These are phyloP conservation scores for Prorops nasuta DNA, from an alignment of 1,140 invertebrate genomes.

Conservation along the genomic window DNA sequence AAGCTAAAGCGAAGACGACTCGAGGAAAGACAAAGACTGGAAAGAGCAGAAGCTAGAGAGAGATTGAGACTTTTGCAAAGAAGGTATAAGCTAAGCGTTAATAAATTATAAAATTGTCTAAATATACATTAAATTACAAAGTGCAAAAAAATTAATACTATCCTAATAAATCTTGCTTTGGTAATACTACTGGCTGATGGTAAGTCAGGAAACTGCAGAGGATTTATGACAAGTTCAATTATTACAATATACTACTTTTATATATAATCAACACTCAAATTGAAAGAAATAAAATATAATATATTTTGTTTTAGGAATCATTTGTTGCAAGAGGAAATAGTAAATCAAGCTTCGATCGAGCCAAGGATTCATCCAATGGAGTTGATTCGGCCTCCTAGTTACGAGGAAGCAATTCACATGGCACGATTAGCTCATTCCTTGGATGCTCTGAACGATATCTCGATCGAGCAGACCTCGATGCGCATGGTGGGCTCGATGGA, in stretches of 20 bases:
- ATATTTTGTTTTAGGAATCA: slow-evolving; percentile 40
- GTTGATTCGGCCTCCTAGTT: slow-evolving; percentile 66
- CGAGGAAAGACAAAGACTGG: slow-evolving; percentile 50
- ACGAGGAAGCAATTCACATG: slow-evolving; percentile 71
- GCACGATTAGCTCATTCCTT: slow-evolving; percentile 56
- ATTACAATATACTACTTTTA: too few species aligned
- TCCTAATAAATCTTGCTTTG: too few species aligned
- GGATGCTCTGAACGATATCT: slow-evolving; percentile 34
- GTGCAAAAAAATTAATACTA: not conserved
- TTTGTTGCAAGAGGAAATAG: slow-evolving; percentile 55
- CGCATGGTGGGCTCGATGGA: slow-evolving; percentile 40
- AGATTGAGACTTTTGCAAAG: slow-evolving; percentile 62
- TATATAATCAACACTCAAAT: too few species aligned
- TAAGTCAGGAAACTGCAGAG: too few species aligned
- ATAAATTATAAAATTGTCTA: not conserved
- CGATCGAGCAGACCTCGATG: slow-evolving; percentile 12
- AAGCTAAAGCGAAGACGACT: slow-evolving; percentile 56
- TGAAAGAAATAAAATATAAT: too few species aligned
- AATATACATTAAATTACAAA: slow-evolving; percentile 1
- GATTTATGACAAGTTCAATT: too few species aligned
- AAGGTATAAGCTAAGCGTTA: slow-evolving; percentile 38
- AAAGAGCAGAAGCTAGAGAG: slow-evolving; percentile 59
- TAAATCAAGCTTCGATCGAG: slow-evolving; percentile 49
- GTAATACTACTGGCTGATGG: too few species aligned
- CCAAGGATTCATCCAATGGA: slow-evolving; percentile 63